These are phyloP conservation scores for Phalacrocorax pelagicus DNA, from an alignment of 2,113 vertebrate genomes.

Conservation along the genomic window DNA sequence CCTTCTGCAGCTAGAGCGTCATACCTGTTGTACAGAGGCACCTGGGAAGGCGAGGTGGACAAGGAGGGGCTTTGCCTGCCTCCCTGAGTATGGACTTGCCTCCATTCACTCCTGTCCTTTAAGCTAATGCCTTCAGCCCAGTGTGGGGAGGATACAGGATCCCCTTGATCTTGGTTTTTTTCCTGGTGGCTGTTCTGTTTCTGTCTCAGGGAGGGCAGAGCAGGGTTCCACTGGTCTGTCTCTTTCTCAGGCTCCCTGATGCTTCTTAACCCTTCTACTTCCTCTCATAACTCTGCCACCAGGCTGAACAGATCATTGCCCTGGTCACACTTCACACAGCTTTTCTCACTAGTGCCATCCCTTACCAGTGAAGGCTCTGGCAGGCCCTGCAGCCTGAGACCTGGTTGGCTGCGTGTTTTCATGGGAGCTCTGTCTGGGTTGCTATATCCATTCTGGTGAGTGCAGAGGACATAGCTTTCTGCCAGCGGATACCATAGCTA, in stretches of 20 bases:
- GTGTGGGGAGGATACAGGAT: not conserved
- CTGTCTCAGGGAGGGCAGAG: not conserved
- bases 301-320: not conserved
- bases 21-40: not conserved
- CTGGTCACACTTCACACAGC: not conserved
- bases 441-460: not conserved
- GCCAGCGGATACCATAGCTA: not conserved
- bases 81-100: not conserved
- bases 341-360: not conserved
- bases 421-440: not conserved
- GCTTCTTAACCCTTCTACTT: not conserved
- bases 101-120: not conserved
- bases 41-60: not conserved
- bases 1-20: not conserved
- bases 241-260: not conserved
- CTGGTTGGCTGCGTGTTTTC: not conserved
- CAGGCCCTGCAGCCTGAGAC: not conserved
- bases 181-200: not conserved
- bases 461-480: not conserved
- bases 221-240: not conserved
- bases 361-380: not conserved
- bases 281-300: not conserved
- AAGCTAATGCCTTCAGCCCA: not conserved
- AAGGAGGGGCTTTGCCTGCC: not conserved
- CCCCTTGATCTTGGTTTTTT: not conserved